These are phyloP conservation scores for Alethe diademata DNA, from an alignment of 2,113 vertebrate species.

Conservation along the genomic window DNA sequence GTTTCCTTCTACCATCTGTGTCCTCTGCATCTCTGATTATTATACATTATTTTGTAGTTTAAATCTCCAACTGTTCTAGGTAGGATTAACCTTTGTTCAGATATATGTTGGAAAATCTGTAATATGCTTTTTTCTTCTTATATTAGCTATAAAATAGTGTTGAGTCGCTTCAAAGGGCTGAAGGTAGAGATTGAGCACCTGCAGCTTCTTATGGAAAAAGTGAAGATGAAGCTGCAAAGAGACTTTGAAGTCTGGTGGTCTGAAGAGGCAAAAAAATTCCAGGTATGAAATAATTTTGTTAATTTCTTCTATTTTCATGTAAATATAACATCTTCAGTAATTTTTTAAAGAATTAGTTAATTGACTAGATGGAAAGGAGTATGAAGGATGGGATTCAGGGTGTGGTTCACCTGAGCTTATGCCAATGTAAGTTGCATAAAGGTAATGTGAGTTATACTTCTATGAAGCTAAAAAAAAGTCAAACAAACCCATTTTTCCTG, in stretches of 20 bases:
- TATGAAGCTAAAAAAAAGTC: background rate
- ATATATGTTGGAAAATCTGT: background rate
- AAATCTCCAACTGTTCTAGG: background rate
- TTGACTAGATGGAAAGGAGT: background rate
- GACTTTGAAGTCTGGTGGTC: slow-evolving; percentile 92
- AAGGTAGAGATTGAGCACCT: slow-evolving; percentile 93
- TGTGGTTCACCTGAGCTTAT: background rate
- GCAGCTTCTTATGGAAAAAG: slow-evolving; percentile 85
- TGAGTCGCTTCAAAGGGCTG: slow-evolving; percentile 81
- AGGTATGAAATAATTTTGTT: slow-evolving; percentile 68
- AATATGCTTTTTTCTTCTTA: background rate
- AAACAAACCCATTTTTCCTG: background rate
- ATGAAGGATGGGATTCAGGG: background rate
- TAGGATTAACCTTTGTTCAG: background rate
- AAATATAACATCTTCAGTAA: background rate
- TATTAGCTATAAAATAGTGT: slow-evolving; percentile 82
- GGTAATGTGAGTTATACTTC: background rate
- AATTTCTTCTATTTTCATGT: background rate
- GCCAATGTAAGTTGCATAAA: background rate
- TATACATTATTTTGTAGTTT: background rate
- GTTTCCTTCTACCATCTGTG: background rate
- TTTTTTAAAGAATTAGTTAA: background rate
- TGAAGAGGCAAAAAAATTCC: slow-evolving; percentile 71
- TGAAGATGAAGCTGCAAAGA: slow-evolving; percentile 85
- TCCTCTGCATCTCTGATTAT: background rate